Percentiles rank a stretch among this genome's conserved stretches.
Conservation (phyloP, 2,113 vertebrate species). For the Peromyscus leucopus region DNA sequence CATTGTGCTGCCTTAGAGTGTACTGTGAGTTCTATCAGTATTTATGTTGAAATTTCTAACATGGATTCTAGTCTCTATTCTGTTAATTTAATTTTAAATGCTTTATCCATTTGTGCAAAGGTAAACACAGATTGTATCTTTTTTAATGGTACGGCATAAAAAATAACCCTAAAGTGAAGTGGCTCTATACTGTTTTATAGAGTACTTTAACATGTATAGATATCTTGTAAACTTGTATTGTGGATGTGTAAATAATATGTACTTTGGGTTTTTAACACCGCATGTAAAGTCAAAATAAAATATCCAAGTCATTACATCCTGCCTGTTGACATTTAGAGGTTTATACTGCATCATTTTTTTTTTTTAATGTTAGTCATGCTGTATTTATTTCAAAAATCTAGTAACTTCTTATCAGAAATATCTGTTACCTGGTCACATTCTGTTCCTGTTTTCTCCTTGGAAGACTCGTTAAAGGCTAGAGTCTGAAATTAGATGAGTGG, state of each 20-base stretch:
- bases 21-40: constrained; percentile 94
- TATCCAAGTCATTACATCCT: constrained; percentile 89
- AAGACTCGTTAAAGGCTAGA: fast-evolving
- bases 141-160: constrained; percentile 96
- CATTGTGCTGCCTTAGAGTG: constrained; percentile 98
- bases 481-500: not conserved
- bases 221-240: constrained; percentile 99
- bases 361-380: not conserved
- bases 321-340: constrained; percentile 61
- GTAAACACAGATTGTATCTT: constrained; percentile 94
- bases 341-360: not conserved
- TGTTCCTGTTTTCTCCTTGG: not conserved
- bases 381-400: constrained; percentile 30
- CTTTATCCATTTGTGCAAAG: constrained; percentile 94
- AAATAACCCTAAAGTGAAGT: constrained; percentile 92
- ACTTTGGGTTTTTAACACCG: constrained; percentile 99
- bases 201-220: constrained; percentile 98
- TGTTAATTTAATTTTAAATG: constrained; percentile 94
- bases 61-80: constrained; percentile 93
- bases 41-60: constrained; percentile 93
- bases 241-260: constrained; percentile 99
- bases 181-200: constrained; percentile 94
- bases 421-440: not conserved
- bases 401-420: not conserved
- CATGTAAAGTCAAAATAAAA: constrained; percentile 99